Evolutionary conservation across 1,140 invertebrate species (phyloP), one percentile per base, ranked within the genome.

Genomic region (Reticulitermes speratus): DNA sequence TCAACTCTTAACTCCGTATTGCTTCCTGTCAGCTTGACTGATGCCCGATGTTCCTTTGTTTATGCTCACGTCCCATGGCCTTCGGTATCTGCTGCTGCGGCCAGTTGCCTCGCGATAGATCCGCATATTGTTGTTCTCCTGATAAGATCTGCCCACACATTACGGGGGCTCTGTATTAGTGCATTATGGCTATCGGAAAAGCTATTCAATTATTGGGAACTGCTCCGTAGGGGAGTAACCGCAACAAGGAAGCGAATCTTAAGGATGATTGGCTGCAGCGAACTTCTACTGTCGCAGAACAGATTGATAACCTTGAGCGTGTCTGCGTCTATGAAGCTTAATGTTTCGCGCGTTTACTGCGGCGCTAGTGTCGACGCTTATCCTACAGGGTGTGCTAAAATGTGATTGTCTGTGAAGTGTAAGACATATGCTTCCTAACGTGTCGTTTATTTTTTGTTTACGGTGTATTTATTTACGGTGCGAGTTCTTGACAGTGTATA

Each of bases 141-240:
- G 65, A 75, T 75, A 75, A 75, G 65, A 30, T 75, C 65, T 75
- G 65, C 65, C 25, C 25, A 75, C 65, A 75, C 65, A 75, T 75
- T 75, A 75, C 65, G 8, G n/a, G 65, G 65, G n/a, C 65, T 7
- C 84, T 38, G 84, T 84, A 84, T 84, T 84, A 84, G 84, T 84
- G 84, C 55, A 84, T 84, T 84, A 84, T 84, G 84, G 84, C 84
- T 84, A 84, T 84, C 55, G 84, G 84, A 84, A 84, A 84, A 84
- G 84, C 84, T 52, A 84, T 84, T 84, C 84, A 84, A 84, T 84
- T 84, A 84, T 59, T 84, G 84, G 84, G 38, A 84, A 84, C 84
- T 84, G 84, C 84, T 84, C 84, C 84, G n/a, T 8, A 84, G 84
- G 84, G 84, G 84, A 84, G 55, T 84, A 84, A 84, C 84, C 45